phyloP scores from a whole-genome alignment of 1,140 invertebrate genomes.

The Zaprionus camerounensis region DNA sequence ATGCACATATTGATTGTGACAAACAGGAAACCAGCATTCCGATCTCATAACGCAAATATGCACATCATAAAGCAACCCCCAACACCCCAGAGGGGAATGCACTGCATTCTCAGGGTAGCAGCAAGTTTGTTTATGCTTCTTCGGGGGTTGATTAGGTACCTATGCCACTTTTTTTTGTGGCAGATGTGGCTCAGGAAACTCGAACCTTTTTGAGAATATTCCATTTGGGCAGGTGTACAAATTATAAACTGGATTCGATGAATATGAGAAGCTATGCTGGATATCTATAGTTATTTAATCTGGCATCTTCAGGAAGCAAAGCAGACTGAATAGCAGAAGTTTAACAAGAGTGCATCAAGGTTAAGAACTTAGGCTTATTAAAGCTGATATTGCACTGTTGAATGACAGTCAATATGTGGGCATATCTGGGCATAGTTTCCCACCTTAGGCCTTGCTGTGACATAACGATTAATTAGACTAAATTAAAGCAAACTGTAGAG shows the following conservation, averaged over 20 bases:
- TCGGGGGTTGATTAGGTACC: background rate
- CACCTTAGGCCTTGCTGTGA: background rate
- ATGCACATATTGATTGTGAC: constrained; percentile 2
- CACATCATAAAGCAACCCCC: background rate
- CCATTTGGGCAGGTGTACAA: background rate
- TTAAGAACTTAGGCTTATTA: background rate
- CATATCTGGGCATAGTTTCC: background rate
- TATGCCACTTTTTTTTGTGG: background rate
- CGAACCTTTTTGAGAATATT: background rate
- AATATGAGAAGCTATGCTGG: background rate
- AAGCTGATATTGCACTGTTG: background rate
- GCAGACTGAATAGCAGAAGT: background rate
- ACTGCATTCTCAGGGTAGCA: background rate
- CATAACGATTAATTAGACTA: background rate
- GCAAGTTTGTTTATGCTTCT: background rate
- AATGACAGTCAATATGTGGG: no score
- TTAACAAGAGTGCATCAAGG: background rate
- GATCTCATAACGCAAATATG: background rate
- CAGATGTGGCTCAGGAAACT: background rate
- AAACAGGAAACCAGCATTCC: background rate
- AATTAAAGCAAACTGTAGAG: background rate
- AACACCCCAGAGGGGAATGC: background rate
- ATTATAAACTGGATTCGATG: background rate
- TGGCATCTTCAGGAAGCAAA: background rate
- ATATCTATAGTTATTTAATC: background rate